Conservation (phyloP, 2,888 invertebrate species). For the Xanthia icteritia region DNA sequence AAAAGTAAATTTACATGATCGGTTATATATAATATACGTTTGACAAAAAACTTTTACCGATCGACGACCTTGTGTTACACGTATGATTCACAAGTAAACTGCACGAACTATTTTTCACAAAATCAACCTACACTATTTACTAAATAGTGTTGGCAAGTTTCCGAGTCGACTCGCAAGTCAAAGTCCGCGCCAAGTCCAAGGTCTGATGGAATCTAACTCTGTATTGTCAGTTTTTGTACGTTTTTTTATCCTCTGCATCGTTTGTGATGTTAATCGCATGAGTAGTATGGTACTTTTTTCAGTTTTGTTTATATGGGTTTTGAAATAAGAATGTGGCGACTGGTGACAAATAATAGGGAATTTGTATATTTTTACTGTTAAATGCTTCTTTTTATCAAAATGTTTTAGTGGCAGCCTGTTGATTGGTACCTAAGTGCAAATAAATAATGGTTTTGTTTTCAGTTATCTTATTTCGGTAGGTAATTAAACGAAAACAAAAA, state of each 20-base stretch:
- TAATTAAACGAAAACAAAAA: conserved; percentile 12
- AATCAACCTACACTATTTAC: conserved; percentile 46
- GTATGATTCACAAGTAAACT: conserved; percentile 24
- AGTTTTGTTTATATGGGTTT: not conserved
- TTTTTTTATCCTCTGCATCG: conserved; percentile 7
- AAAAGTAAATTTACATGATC: not conserved
- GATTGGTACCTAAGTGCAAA: not conserved
- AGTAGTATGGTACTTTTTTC: conserved; percentile 9
- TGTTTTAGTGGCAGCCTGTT: not conserved
- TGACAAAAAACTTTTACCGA: conserved; percentile 1
- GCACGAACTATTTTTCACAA: conserved; percentile 49
- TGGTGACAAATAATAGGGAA: not conserved
- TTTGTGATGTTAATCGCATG: conserved; percentile 37
- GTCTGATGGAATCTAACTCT: conserved; percentile 55
- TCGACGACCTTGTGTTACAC: conserved; percentile 19
- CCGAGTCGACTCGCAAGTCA: conserved; percentile 67
- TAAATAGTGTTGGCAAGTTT: conserved; percentile 67
- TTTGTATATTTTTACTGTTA: not conserved
- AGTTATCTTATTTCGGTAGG: not conserved
- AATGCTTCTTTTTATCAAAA: not conserved
- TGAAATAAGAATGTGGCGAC: not conserved
- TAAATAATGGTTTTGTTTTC: not conserved
- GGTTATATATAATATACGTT: too few relatives aligned
- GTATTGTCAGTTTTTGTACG: conserved; percentile 54
- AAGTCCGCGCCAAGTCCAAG: conserved; percentile 72